These are phyloP conservation scores for Leptinotarsa peninsularis DNA, from an alignment of 2,888 invertebrate species.

Conservation along the genomic window DNA sequence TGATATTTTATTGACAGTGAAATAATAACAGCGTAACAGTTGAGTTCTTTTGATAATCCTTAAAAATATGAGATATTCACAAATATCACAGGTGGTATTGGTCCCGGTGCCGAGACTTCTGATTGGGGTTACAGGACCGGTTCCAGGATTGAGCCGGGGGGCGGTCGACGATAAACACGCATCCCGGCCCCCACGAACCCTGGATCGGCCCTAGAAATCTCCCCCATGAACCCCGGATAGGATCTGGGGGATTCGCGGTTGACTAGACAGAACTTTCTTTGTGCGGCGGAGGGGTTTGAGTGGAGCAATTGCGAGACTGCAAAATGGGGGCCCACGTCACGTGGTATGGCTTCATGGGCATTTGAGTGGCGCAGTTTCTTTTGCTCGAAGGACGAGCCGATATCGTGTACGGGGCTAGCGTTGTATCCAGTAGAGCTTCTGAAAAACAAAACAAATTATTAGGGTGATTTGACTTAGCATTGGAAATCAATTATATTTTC, in stretches of 20 bases:
- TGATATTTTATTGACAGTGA: slow-evolving; percentile 66
- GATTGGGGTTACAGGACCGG: slow-evolving; percentile 57
- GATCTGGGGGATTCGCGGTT: slow-evolving; percentile 40
- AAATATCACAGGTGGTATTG: slow-evolving; percentile 68
- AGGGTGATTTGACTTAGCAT: too few relatives aligned
- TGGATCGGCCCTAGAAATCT: slow-evolving; percentile 32
- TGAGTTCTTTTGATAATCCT: slow-evolving; percentile 60
- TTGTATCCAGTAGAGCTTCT: slow-evolving; percentile 61
- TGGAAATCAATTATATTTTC: too few relatives aligned
- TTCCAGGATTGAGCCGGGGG: slow-evolving; percentile 43
- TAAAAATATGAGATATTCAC: slow-evolving; percentile 67
- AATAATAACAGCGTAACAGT: slow-evolving; percentile 65
- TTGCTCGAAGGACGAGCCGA: slow-evolving; percentile 64
- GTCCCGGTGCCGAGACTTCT: slow-evolving; percentile 65
- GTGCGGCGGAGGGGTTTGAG: slow-evolving; percentile 65
- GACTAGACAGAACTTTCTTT: slow-evolving; percentile 67
- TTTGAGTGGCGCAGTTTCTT: slow-evolving; percentile 65
- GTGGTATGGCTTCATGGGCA: slow-evolving; percentile 67
- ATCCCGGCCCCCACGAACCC: slow-evolving; percentile 45
- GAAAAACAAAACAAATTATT: slow-evolving; percentile 41
- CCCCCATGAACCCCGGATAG: slow-evolving; percentile 41
- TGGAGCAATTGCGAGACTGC: slow-evolving; percentile 65
- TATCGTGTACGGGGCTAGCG: slow-evolving; percentile 63
- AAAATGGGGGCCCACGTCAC: slow-evolving; percentile 66
- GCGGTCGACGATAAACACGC: slow-evolving; percentile 44